These are phyloP conservation scores for Eledone cirrhosa DNA, from an alignment of 2,888 invertebrate genomes.

Conservation along the genomic window DNA sequence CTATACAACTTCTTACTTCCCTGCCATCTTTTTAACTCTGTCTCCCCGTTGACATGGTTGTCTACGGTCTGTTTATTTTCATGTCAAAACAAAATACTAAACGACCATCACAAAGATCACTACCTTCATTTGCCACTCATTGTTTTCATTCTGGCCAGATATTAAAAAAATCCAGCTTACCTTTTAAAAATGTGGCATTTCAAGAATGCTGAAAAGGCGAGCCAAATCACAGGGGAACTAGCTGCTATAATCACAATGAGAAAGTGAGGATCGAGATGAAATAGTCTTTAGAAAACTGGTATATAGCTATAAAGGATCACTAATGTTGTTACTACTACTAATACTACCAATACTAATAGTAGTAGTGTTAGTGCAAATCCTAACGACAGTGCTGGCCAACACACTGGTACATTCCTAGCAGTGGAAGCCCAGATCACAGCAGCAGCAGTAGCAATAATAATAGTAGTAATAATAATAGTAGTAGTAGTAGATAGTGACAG, in stretches of 20 bases:
- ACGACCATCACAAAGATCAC: too few species aligned
- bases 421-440: not conserved
- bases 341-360: not conserved
- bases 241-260: slow-evolving; percentile 28
- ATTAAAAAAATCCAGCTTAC: slow-evolving; percentile 24
- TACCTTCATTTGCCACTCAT: too few species aligned
- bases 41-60: too few species aligned
- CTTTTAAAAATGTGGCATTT: slow-evolving; percentile 24
- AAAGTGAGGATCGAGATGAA: slow-evolving; percentile 17
- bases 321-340: slow-evolving; percentile 25
- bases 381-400: slow-evolving; percentile 11
- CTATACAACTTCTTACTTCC: too few species aligned
- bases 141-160: slow-evolving; percentile 3
- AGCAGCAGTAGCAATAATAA: not conserved
- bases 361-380: slow-evolving; percentile 17
- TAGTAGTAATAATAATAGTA: not conserved
- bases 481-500: not conserved
- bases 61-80: too few species aligned
- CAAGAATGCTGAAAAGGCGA: slow-evolving; percentile 22
- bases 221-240: slow-evolving; percentile 17
- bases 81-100: too few species aligned
- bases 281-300: slow-evolving; percentile 12
- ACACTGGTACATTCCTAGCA: slow-evolving; percentile 22
- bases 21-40: too few species aligned
- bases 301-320: slow-evolving; percentile 5